Conservation (phyloP, 2,797 vertebrate species). For the Danio albolineatus region DNA sequence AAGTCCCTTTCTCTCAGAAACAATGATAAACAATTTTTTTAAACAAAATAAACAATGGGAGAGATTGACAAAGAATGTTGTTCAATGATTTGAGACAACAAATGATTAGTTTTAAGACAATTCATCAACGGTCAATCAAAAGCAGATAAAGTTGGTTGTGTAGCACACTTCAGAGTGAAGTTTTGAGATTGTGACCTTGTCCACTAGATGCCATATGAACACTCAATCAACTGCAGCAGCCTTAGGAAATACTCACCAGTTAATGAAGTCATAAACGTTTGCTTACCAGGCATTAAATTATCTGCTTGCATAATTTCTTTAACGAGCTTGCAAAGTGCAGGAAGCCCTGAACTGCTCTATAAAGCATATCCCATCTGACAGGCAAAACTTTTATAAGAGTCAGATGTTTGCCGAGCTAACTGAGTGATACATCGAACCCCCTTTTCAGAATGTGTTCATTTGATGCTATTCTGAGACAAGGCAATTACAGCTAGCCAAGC, state of each 20-base stretch:
- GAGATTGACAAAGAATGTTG: conserved; percentile 31
- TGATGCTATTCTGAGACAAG: conserved; percentile 51
- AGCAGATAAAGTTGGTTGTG: conserved; percentile 23
- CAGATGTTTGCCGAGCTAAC: conserved; percentile 59
- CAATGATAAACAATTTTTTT: conserved; percentile 70
- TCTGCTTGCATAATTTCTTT: conserved; percentile 58
- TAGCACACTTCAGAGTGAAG: no score
- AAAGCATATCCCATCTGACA: conserved; percentile 63
- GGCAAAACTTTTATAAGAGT: conserved; percentile 59
- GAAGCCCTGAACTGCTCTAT: conserved; percentile 63
- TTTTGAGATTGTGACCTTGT: neutral
- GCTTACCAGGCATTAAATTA: conserved; percentile 60
- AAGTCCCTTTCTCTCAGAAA: conserved; percentile 65
- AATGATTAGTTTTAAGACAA: conserved; percentile 59
- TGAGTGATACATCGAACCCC: conserved; percentile 47
- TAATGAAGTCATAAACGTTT: conserved; percentile 51
- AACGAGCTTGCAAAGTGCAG: conserved; percentile 54
- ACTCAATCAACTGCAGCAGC: conserved; percentile 48
- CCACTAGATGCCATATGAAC: conserved; percentile 14
- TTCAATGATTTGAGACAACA: conserved; percentile 57
- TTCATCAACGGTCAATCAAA: conserved; percentile 58
- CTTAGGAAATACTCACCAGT: conserved; percentile 54
- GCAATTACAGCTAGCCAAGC: conserved; percentile 40
- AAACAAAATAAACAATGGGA: conserved; percentile 69
- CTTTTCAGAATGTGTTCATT: conserved; percentile 57